A percentile compares a stretch with the other conserved stretches of the same genome.
These are phyloP conservation scores for Peromyscus aztecus DNA, from an alignment of 2,797 vertebrate species.

Conservation along the genomic window DNA sequence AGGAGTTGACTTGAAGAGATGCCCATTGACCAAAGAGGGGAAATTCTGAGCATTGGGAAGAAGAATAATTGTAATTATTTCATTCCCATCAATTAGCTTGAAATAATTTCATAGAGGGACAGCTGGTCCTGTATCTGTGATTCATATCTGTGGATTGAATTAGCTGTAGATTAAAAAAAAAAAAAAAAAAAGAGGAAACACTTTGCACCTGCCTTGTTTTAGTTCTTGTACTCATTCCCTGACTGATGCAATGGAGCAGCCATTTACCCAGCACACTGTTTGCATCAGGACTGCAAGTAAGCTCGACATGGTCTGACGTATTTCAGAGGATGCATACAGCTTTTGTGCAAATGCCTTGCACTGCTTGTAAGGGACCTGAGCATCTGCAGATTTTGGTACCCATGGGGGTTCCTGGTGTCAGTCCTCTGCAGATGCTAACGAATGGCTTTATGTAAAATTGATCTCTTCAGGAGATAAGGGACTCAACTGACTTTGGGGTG, in stretches of 20 bases:
- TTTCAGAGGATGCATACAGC: neutral
- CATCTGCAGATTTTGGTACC: neutral
- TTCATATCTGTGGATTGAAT: neutral
- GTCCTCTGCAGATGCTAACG: neutral
- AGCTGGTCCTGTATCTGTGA: neutral
- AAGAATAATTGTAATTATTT: conserved; percentile 37
- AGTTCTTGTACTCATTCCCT: neutral
- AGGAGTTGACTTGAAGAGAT: neutral
- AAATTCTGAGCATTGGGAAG: neutral
- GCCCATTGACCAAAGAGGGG: neutral
- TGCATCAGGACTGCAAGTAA: neutral
- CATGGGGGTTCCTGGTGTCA: neutral
- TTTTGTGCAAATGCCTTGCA: neutral
- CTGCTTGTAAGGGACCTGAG: neutral
- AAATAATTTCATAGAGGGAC: conserved; percentile 24
- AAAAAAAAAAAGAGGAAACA: neutral
- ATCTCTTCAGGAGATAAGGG: neutral
- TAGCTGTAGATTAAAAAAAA: neutral
- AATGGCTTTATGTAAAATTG: neutral
- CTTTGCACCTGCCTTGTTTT: neutral
- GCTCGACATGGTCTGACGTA: neutral
- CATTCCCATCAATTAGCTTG: neutral
- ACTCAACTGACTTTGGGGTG: neutral
- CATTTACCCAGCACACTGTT: neutral
- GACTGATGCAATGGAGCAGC: neutral